These are phyloP conservation scores for Paramormyrops hopkinsi DNA, from an alignment of 2,797 vertebrate genomes.

Conservation along the genomic window DNA sequence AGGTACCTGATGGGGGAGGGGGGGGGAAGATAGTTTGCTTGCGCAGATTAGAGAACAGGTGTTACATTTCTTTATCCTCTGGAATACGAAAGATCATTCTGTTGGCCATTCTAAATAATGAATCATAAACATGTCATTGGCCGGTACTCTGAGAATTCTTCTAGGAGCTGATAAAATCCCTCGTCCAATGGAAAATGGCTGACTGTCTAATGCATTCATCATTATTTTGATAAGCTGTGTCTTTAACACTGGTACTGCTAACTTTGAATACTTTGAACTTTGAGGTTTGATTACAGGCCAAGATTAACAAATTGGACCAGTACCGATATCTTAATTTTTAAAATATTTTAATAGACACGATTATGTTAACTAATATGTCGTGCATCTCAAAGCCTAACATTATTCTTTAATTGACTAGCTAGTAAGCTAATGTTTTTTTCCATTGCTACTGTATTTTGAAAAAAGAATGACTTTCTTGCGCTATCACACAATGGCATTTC, in stretches of 20 bases:
- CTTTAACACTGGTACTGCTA: not conserved
- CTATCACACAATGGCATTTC: not conserved
- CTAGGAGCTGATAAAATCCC: not conserved
- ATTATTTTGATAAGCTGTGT: not conserved
- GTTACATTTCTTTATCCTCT: too few relatives aligned
- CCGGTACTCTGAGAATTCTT: too few relatives aligned
- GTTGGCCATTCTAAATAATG: too few relatives aligned
- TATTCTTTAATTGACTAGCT: not conserved
- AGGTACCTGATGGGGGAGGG: too few relatives aligned
- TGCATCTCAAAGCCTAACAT: not conserved
- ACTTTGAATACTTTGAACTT: not conserved
- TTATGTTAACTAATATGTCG: not conserved
- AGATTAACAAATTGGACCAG: not conserved
- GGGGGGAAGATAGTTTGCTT: not conserved
- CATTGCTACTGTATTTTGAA: not conserved
- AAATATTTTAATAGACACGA: not conserved
- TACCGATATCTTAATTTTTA: not conserved
- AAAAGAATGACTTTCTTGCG: not conserved
- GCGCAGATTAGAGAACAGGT: too few relatives aligned
- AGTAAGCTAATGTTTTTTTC: not conserved
- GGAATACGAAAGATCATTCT: too few relatives aligned
- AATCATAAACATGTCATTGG: too few relatives aligned
- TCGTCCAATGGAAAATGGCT: not conserved
- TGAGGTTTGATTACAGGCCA: not conserved
- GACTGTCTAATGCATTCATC: not conserved